phyloP scores from a whole-genome alignment of 1,140 invertebrate genomes.

The Drosophila punjabiensis region DNA sequence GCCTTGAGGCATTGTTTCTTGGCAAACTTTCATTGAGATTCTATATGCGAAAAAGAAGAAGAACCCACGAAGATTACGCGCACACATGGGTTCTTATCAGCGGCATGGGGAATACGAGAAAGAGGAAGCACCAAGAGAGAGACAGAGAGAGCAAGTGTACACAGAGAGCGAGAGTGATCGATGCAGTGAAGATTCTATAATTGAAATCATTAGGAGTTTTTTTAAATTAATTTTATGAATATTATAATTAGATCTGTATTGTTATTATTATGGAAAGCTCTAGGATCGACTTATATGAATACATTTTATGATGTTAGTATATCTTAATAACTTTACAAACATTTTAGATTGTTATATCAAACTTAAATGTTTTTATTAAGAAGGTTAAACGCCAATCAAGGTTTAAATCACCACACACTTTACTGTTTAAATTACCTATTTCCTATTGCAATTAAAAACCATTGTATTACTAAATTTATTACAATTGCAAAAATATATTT shows the following conservation, averaged over 20 bases:
- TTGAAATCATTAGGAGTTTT: neutral
- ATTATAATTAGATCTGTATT: neutral
- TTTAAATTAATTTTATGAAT: neutral
- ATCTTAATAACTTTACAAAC: neutral
- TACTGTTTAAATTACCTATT: too few relatives aligned
- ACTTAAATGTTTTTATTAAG: neutral
- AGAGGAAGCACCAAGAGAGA: conserved; percentile 23
- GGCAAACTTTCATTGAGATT: conserved; percentile 79
- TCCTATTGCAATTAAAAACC: too few relatives aligned
- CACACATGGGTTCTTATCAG: conserved; percentile 52
- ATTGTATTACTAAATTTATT: neutral
- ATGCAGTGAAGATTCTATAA: conserved; percentile 24
- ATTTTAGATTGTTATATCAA: neutral
- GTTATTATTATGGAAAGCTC: neutral
- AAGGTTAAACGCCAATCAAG: neutral
- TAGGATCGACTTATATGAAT: neutral
- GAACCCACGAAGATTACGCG: conserved; percentile 33
- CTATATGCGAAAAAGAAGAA: conserved; percentile 66
- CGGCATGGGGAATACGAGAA: conserved; percentile 27
- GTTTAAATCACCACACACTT: neutral
- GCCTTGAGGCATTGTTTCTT: conserved; percentile 76
- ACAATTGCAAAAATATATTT: neutral
- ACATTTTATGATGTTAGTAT: neutral
- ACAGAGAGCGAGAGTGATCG: conserved; percentile 59
- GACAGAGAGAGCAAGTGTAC: conserved; percentile 6